These are phyloP conservation scores for Odontocerum albicorne DNA, from an alignment of 2,888 invertebrate genomes.

Conservation along the genomic window DNA sequence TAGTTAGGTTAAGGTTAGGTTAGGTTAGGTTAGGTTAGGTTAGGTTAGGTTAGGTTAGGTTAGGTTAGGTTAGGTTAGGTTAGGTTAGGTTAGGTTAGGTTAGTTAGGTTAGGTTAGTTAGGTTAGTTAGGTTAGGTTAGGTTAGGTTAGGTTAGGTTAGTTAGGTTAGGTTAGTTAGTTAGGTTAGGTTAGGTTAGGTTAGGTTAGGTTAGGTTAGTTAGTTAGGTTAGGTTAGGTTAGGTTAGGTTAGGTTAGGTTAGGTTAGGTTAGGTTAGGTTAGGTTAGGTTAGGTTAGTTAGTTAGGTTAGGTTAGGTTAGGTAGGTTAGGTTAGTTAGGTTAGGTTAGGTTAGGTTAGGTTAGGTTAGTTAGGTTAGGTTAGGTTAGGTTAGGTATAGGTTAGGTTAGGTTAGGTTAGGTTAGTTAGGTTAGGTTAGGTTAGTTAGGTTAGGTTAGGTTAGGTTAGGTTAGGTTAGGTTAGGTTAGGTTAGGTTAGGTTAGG, in stretches of 20 bases:
- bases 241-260: constrained; percentile 10
- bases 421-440: too few species aligned
- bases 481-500: constrained; percentile 6
- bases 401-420: constrained; percentile 5
- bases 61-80: constrained; percentile 14
- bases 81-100: constrained; percentile 14
- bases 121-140: constrained; percentile 11
- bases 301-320: too few species aligned
- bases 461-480: constrained; percentile 6
- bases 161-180: constrained; percentile 16
- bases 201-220: not conserved
- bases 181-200: not conserved
- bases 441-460: constrained; percentile 6
- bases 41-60: constrained; percentile 14
- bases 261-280: constrained; percentile 9
- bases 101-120: too few species aligned
- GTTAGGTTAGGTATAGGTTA: constrained; percentile 5
- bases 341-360: constrained; percentile 11
- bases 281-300: not conserved
- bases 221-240: constrained; percentile 10
- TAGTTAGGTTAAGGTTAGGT: constrained; percentile 33
- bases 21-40: constrained; percentile 32
- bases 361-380: constrained; percentile 9
- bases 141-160: constrained; percentile 15
- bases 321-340: constrained; percentile 12